phyloP scores from a whole-genome alignment of 2,113 vertebrate genomes.

The Atrichornis clamosus region DNA sequence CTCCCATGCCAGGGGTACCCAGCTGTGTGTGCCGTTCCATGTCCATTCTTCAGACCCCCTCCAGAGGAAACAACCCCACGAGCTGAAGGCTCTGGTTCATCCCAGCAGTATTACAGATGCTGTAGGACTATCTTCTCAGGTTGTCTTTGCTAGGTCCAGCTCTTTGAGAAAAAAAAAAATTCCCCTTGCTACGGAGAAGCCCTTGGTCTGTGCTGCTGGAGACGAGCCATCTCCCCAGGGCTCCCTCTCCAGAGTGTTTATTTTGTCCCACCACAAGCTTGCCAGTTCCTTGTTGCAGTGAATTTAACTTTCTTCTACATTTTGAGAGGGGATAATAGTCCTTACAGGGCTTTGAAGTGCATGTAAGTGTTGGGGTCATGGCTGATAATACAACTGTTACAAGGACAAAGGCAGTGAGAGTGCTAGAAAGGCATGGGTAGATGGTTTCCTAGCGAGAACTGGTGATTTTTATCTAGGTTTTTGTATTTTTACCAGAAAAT shows the following conservation, averaged over 20 bases:
- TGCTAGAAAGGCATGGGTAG: neutral
- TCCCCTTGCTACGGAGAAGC: neutral
- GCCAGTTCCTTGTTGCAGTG: neutral
- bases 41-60: neutral
- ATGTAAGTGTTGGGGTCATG: neutral
- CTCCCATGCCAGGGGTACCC: accelerated
- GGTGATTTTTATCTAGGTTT: neutral
- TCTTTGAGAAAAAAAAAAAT: neutral
- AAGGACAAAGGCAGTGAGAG: neutral
- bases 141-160: neutral
- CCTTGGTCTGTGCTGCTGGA: neutral
- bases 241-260: neutral
- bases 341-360: neutral
- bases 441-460: neutral
- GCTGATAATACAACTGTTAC: neutral
- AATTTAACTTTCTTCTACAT: neutral
- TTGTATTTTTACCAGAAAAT: neutral
- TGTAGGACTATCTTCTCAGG: accelerated
- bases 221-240: neutral
- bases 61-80: neutral
- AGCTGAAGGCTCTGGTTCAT: neutral
- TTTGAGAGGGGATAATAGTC: neutral
- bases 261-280: neutral
- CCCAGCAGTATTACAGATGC: neutral
- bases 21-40: neutral